Base-by-base conservation (phyloP, 2,113 vertebrate genomes). In the Fregetta grallaria region DNA sequence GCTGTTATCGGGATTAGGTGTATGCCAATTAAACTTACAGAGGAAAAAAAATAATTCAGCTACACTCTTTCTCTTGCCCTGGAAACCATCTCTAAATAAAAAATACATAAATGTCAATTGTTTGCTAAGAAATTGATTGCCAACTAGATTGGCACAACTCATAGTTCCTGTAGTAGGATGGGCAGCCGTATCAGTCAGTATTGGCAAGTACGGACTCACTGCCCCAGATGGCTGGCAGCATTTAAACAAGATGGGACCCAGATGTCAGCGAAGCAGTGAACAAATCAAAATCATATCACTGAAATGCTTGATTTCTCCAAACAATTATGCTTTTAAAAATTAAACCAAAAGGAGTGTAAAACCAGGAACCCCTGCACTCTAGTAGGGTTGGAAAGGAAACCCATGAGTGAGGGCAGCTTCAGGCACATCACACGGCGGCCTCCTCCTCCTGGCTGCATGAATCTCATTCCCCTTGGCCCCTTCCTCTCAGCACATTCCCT, bases 161-260 rank as follows among this genome's bases (percentile, higher is more conserved):
- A 3, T 4, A 55, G 65, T 4, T 76, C 65, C 87, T 82, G 66
- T 18, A 45, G 52, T 52, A 80, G 90, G 87, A 74, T 63, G 92
- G 93, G 95, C 88, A 96, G 81, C 10, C 3, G 2, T 45, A 49
- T 87, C 94, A 73, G 91, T 83, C 95, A 42, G 66, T 2, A 10
- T 32, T 96, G 97, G 91, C 94, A 97, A 88, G 77, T 19, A 16
- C 19, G 84, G 89, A 20, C 87, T 90, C 87, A 45, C 63, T 88
- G 81, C 74, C 83, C 86, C 97, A 97, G 95, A 94, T 97, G 96
- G 97, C 81, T 91, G 66, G 82, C 87, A 91, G 62, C 18, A 3
- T 55, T 75, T 50, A 73, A 50, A 89, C 63, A n/a, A 25, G 67
- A 75, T 47, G 93, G 91, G 94, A 88, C 95, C 87, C 96, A 95